These are phyloP conservation scores for Podargus strigoides DNA, from an alignment of 2,797 vertebrate species.

Conservation along the genomic window DNA sequence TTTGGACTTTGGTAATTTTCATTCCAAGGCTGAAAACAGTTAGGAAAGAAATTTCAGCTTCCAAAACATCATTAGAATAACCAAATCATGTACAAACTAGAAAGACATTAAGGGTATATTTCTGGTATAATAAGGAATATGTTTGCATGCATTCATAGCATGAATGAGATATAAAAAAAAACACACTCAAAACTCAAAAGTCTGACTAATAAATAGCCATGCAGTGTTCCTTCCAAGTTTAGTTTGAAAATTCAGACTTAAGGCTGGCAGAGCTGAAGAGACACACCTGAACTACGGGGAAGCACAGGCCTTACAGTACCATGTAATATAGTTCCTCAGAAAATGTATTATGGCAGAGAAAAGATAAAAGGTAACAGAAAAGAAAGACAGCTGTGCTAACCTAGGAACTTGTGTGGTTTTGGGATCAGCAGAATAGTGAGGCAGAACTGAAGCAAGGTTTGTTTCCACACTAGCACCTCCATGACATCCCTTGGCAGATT, in stretches of 20 bases:
- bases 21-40: neutral
- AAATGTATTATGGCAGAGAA: neutral
- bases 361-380: neutral
- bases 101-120: neutral
- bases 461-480: neutral
- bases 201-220: neutral
- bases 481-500: slow-evolving; percentile 53
- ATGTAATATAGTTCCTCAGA: neutral
- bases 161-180: neutral
- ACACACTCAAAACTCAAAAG: neutral
- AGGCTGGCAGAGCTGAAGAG: neutral
- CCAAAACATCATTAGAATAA: neutral
- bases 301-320: neutral
- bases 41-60: neutral
- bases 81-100: neutral
- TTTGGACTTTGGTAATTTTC: neutral
- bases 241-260: neutral
- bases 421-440: neutral
- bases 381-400: neutral
- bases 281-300: neutral
- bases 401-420: neutral
- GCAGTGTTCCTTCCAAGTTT: neutral
- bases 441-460: neutral
- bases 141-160: neutral
- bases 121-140: neutral